A percentile compares a stretch with the other conserved stretches of the same genome.
phyloP scores from a whole-genome alignment of 2,888 invertebrate genomes.

The Beris morrisii region DNA sequence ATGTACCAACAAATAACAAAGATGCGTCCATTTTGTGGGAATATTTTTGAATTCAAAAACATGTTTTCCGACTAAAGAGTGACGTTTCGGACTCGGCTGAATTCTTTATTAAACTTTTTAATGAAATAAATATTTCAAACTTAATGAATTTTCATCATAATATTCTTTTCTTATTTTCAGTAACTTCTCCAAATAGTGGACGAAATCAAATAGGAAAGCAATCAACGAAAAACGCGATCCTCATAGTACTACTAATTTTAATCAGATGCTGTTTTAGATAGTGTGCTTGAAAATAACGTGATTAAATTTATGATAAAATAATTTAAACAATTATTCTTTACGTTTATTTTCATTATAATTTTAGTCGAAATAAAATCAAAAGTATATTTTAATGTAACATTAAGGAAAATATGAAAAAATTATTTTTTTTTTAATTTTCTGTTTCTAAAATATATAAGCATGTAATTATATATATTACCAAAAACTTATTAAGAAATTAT shows the following conservation, averaged over 20 bases:
- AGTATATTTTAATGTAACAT: neutral
- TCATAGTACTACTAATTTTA: conserved; percentile 6
- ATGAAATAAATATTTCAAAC: too few relatives aligned
- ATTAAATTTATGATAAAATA: neutral
- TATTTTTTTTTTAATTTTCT: too few relatives aligned
- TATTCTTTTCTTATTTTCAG: neutral
- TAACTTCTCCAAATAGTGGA: conserved; percentile 19
- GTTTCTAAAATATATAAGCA: neutral
- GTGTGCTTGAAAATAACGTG: conserved; percentile 16
- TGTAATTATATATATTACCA: neutral
- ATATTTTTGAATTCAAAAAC: too few relatives aligned
- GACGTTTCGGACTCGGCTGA: too few relatives aligned
- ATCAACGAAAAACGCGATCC: neutral
- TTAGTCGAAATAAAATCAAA: neutral
- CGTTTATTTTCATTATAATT: neutral
- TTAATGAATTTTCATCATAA: too few relatives aligned
- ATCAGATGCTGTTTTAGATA: conserved; percentile 13
- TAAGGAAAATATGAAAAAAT: neutral
- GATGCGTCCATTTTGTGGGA: too few relatives aligned
- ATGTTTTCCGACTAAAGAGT: too few relatives aligned
- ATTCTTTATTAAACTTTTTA: too few relatives aligned
- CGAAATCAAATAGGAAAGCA: neutral
- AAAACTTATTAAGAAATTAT: neutral
- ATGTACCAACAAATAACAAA: too few relatives aligned
- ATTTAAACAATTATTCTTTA: neutral